Base-by-base conservation (phyloP, 2,113 vertebrate genomes). In the Rhinoptilus africanus region DNA sequence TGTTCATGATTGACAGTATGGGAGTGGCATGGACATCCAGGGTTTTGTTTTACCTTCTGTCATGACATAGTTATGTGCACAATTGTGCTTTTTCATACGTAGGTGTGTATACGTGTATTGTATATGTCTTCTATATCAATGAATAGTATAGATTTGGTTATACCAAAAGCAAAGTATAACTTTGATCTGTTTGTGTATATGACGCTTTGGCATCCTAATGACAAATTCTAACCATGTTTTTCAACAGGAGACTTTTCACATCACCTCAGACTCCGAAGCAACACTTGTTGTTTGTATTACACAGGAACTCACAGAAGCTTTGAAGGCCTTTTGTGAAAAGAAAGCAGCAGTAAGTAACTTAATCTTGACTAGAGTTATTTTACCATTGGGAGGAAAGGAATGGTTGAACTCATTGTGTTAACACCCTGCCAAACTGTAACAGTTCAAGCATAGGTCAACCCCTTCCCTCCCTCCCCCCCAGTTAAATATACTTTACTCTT, bases 301-400 rank as follows among this genome's bases (percentile, higher is more conserved):
- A 9, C 96, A 97, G 77, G 88, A 84, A 56, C 89, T 97, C 35
- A 93, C 79, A 20, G 94, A 96, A 72, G 80, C 94, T 83, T 89
- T 97, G 67, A 97, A 92, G 59, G 68, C 77, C 26, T 97, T 97
- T 85, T 97, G 97, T 96, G 90, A 95, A 88, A 97, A 85, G 71
- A 95, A 91, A 84, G 92, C 92, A 80, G 80, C 88, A 77, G 96
- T 97, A 91, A 97, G 96, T 96, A 76, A 79, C 27, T 48, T 47
- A 12, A 32, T 39, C 57, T 79, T 78, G n/a, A 35, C 32, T 16
- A 37, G 66, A 82, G 4, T 3, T 78, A 8, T 80, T 57, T 66
- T 71, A 28, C n/a, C 20, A 9, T 1, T 59, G 53, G 11, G 48
- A 64, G 14, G 17, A 68, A 56, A 57, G 50, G 20, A 62, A 37